Base-by-base conservation (phyloP, 2,888 invertebrate genomes). In the Physocephala rufipes region DNA sequence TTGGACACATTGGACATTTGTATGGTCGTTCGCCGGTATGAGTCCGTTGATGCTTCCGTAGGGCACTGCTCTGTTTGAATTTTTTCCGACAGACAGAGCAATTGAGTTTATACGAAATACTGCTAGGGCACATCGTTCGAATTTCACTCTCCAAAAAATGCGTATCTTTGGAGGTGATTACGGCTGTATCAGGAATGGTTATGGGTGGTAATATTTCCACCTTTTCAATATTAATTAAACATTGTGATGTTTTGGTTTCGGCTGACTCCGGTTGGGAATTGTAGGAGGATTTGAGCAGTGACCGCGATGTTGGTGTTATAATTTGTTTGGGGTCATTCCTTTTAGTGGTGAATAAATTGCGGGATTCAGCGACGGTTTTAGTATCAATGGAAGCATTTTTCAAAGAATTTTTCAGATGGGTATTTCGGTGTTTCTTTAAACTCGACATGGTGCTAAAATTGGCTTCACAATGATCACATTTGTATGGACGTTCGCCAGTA, bases 1-100 rank as follows among this genome's bases (percentile, higher is more conserved):
- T 88, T 26, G 89, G 89, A 77, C 93, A 93, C 61, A 88, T 86
- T 53, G 88, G 85, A 82, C 94, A 95, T 74, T 87, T 87, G 84
- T 90, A 94, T 0, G 94, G 95, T 79, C 92, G 92, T 82, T 79
- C 79, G 5, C 78, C 78, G 4, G 78, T 78, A 53, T 81, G 80
- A 2, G 76, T 78, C 1, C 80, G 75, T 16, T 74, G 16, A 62
- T 80, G 80, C 58, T 78, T 79, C 1, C 58, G 72, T 47, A 80
- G 64, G 0, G 76, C 67, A 0, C 75, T 76, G 26, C 73, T 74
- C 21, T 76, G 71, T 59, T 77, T 78, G 13, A 75, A 78, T 59
- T 76, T 75, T 58, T 75, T 72, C 5, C 62, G 73, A 45, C 80
- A 80, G n/a, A 28, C 36, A 4, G 9, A 28, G 59, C 76, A 77